Percentiles rank a stretch among this genome's conserved stretches.
phyloP scores from a whole-genome alignment of 2,888 invertebrate species.

The Rotaria macrura region DNA sequence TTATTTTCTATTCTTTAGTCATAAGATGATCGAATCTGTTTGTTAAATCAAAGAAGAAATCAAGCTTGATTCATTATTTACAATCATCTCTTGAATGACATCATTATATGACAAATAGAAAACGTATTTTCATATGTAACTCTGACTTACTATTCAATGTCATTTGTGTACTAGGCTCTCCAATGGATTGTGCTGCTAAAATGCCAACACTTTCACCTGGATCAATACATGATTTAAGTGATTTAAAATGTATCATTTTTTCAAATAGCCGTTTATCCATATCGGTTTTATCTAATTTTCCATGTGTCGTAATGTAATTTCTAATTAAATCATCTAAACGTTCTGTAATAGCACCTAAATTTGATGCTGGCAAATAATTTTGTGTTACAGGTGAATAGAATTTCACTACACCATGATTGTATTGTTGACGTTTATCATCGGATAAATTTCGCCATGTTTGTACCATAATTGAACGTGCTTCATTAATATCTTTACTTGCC shows the following conservation, averaged over 20 bases:
- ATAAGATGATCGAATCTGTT: no score
- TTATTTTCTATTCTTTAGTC: no score
- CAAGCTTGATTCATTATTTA: no score
- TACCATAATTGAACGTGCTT: constrained; percentile 57
- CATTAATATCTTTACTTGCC: constrained; percentile 35
- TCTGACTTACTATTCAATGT: constrained; percentile 68
- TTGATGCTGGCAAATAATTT: constrained; percentile 22
- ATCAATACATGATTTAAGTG: constrained; percentile 64
- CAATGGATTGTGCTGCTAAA: constrained; percentile 90
- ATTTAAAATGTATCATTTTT: constrained; percentile 66
- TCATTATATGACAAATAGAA: no score
- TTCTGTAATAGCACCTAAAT: constrained; percentile 69
- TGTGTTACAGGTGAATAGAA: constrained; percentile 24
- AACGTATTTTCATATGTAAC: no score
- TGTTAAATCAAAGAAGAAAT: no score
- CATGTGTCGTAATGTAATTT: constrained; percentile 38
- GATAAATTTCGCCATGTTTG: constrained; percentile 61
- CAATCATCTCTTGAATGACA: no score
- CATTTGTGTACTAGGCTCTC: constrained; percentile 99
- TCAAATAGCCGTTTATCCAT: constrained; percentile 51
- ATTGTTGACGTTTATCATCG: constrained; percentile 56
- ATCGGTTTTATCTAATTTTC: background rate
- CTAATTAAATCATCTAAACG: constrained; percentile 58
- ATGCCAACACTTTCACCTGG: constrained; percentile 94
- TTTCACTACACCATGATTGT: constrained; percentile 30